phyloP scores from a whole-genome alignment of 2,888 invertebrate species.

The Magallana nippona region DNA sequence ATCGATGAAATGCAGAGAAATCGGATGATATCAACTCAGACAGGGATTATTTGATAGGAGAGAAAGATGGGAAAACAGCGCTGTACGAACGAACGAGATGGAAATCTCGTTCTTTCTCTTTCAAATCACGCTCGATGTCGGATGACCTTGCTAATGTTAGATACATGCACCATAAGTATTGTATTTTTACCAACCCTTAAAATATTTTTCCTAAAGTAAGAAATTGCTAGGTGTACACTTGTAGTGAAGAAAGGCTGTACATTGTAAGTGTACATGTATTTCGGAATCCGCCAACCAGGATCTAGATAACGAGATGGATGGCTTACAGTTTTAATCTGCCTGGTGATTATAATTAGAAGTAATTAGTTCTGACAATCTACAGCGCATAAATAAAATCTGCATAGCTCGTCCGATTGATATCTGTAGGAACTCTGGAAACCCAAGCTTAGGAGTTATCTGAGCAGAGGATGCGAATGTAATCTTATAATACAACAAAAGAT shows the following conservation, averaged over 20 bases:
- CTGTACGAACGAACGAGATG: neutral
- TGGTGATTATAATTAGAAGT: neutral
- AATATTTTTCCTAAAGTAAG: too few relatives aligned
- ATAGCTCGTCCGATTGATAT: neutral
- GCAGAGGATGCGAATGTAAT: too few relatives aligned
- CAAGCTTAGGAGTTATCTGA: too few relatives aligned
- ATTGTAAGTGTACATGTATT: too few relatives aligned
- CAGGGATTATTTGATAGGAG: conserved; percentile 17
- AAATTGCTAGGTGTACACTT: too few relatives aligned
- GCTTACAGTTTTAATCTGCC: neutral
- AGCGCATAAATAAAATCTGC: neutral
- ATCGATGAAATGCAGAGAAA: conserved; percentile 2
- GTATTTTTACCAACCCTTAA: too few relatives aligned
- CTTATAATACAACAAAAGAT: too few relatives aligned
- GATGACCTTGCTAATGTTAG: neutral
- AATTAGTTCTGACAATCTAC: conserved; percentile 15
- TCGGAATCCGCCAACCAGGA: neutral
- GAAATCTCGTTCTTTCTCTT: neutral
- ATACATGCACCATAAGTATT: neutral
- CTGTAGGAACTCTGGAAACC: too few relatives aligned
- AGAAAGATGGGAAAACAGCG: neutral
- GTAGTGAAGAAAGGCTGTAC: too few relatives aligned
- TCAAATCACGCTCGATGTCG: neutral
- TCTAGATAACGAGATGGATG: neutral
- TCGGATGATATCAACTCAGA: neutral